These are phyloP conservation scores for Octopus bimaculoides DNA, from an alignment of 1,140 invertebrate species.

Conservation along the genomic window DNA sequence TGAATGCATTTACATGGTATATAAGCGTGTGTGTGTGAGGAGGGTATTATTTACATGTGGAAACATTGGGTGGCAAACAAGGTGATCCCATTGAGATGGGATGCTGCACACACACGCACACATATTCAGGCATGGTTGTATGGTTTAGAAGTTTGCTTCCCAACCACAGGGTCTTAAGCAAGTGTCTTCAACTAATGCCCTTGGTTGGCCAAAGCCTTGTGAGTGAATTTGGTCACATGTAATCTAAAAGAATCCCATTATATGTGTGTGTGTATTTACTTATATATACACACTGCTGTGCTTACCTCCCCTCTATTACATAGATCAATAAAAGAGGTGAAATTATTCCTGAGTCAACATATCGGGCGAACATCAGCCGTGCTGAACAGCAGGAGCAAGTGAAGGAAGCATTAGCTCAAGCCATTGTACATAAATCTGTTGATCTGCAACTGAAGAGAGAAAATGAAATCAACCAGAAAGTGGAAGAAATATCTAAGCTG, in stretches of 20 bases:
- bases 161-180: not conserved
- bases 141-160: not conserved
- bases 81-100: too few species aligned
- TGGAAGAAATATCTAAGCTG: slow-evolving; percentile 56
- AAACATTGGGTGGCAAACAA: too few species aligned
- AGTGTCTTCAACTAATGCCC: not conserved
- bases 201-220: not conserved
- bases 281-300: not conserved
- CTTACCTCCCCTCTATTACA: not conserved
- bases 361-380: slow-evolving; percentile 51
- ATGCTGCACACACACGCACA: too few species aligned
- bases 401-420: slow-evolving; percentile 53
- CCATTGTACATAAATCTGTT: slow-evolving; percentile 55
- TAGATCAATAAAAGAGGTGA: slow-evolving; percentile 50
- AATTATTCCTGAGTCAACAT: slow-evolving; percentile 51
- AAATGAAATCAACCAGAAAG: slow-evolving; percentile 48
- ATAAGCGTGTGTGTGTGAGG: too few species aligned
- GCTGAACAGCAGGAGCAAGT: slow-evolving; percentile 55
- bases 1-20: too few species aligned
- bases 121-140: not conserved
- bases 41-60: too few species aligned
- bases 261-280: not conserved
- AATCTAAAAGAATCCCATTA: not conserved
- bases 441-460: slow-evolving; percentile 53
- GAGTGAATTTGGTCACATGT: not conserved